Evolutionary conservation across 2,113 vertebrate species (phyloP).

Genomic region (Sterna hirundo): DNA sequence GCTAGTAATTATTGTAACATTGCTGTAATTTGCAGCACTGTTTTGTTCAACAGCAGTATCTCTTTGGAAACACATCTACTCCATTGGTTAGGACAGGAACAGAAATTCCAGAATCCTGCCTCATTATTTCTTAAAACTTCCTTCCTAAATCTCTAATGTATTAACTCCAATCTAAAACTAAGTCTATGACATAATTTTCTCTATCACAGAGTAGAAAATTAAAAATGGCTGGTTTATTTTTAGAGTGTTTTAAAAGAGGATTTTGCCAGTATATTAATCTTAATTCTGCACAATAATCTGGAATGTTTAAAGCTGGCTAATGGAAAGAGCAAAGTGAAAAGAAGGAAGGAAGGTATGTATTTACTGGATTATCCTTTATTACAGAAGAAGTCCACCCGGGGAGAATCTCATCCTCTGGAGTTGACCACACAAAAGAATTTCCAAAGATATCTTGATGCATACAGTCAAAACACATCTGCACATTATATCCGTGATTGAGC

Average conservation of each 20-base stretch:
- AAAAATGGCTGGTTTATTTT: not conserved
- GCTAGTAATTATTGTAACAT: not conserved
- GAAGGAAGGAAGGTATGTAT: not conserved
- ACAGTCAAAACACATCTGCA: conserved; percentile 86
- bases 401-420: conserved; percentile 62
- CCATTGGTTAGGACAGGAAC: not conserved
- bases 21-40: not conserved
- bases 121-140: not conserved
- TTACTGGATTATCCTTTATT: conserved; percentile 76
- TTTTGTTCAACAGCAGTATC: not conserved
- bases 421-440: conserved; percentile 71
- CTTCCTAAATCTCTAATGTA: not conserved
- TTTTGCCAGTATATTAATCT: not conserved
- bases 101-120: not conserved
- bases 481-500: conserved; percentile 84
- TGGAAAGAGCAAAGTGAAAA: not conserved
- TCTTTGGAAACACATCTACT: not conserved
- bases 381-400: conserved; percentile 71
- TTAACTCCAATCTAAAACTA: not conserved
- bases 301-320: not conserved
- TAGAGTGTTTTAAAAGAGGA: not conserved
- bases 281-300: not conserved
- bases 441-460: conserved; percentile 77
- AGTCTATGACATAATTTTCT: not conserved
- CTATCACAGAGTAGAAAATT: not conserved